These are phyloP conservation scores for Nannoperca obscura DNA, from an alignment of 2,797 vertebrate genomes.

Conservation along the genomic window DNA sequence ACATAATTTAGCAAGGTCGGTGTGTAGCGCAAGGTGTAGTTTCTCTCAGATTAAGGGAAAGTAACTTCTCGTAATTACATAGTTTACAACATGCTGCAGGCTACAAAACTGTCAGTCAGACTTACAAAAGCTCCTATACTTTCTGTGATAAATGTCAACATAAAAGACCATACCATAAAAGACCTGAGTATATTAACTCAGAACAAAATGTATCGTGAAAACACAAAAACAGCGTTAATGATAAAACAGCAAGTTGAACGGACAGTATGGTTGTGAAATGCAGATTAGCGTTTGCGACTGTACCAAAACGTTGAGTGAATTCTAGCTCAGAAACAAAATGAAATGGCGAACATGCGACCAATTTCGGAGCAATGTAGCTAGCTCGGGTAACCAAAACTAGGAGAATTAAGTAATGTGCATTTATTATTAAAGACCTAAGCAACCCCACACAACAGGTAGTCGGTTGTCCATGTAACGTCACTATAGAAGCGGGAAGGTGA, in stretches of 20 bases:
- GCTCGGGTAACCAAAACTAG: slow-evolving; percentile 20
- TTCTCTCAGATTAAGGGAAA: slow-evolving; percentile 23
- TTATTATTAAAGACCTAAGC: slow-evolving; percentile 20
- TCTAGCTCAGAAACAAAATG: background rate
- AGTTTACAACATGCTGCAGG: background rate
- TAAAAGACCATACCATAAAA: background rate
- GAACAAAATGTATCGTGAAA: slow-evolving; percentile 41
- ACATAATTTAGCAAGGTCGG: slow-evolving; percentile 14
- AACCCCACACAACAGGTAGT: background rate
- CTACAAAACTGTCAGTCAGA: slow-evolving; percentile 2
- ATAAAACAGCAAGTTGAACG: background rate
- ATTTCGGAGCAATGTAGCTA: background rate
- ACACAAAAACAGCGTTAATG: background rate
- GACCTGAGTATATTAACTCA: background rate
- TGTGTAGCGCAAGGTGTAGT: slow-evolving; percentile 6
- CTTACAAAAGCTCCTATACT: background rate
- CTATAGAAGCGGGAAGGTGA: background rate
- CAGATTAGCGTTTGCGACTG: background rate
- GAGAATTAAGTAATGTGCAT: slow-evolving; percentile 5
- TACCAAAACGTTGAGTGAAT: background rate
- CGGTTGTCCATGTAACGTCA: background rate
- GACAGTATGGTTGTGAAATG: background rate
- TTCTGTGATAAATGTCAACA: background rate
- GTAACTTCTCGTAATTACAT: background rate
- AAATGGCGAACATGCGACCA: background rate